Evolutionary conservation across 2,113 vertebrate species (phyloP).

Genomic region (Rhineura floridana): DNA sequence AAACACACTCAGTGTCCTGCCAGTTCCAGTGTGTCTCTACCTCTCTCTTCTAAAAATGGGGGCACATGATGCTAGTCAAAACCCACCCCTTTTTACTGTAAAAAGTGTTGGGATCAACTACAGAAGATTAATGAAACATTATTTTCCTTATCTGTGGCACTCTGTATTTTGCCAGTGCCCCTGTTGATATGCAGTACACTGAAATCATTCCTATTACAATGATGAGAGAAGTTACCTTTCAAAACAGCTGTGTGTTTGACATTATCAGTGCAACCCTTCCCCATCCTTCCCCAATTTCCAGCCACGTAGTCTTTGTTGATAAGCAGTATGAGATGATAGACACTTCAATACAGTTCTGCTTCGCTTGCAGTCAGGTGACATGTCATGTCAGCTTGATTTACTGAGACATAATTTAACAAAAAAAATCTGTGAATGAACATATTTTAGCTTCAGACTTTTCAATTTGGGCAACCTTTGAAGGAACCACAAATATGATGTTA

Average conservation of each 20-base stretch:
- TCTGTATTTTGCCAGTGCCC: conserved; percentile 34
- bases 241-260: neutral
- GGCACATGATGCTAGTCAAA: too few species aligned
- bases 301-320: conserved; percentile 21
- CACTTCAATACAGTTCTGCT: conserved; percentile 15
- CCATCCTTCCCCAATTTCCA: neutral
- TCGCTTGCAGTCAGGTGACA: neutral
- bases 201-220: conserved; percentile 49
- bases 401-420: neutral
- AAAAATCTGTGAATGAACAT: neutral
- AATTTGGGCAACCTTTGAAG: conserved; percentile 2
- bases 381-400: neutral
- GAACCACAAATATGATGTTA: neutral
- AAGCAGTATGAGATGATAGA: neutral
- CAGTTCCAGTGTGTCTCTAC: too few species aligned
- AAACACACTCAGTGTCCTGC: too few species aligned
- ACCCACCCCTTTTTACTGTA: too few species aligned
- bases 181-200: neutral
- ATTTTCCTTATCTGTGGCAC: conserved; percentile 22
- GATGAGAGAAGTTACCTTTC: conserved; percentile 34
- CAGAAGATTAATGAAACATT: neutral
- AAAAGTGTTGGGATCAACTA: too few species aligned
- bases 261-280: neutral
- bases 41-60: too few species aligned
- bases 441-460: neutral